Conservation (phyloP, 2,113 vertebrate genomes). For the Misgurnus anguillicaudatus region DNA sequence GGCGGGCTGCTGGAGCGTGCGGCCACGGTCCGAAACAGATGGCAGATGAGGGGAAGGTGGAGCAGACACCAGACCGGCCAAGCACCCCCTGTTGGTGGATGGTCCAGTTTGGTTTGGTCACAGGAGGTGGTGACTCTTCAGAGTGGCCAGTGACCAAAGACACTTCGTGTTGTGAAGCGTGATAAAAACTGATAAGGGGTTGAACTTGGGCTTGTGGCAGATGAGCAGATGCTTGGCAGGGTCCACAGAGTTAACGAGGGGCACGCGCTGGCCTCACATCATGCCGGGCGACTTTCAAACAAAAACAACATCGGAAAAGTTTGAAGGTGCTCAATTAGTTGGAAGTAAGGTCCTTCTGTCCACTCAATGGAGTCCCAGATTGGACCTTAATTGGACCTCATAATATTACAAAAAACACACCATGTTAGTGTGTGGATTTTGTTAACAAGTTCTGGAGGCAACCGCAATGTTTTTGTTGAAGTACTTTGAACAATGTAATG, state of each 20-base stretch:
- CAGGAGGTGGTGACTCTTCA: conserved; percentile 53
- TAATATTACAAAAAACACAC: conserved; percentile 2
- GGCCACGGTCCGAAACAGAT: conserved; percentile 70
- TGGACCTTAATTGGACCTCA: conserved; percentile 43
- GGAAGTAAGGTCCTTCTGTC: conserved; percentile 55
- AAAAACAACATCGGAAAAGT: conserved; percentile 50
- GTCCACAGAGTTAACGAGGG: conserved; percentile 53
- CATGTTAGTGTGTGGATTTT: conserved; percentile 1
- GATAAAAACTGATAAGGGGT: conserved; percentile 63
- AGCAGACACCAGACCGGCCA: conserved; percentile 54
- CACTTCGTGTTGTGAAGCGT: conserved; percentile 63
- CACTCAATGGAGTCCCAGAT: conserved; percentile 43
- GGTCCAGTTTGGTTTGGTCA: conserved; percentile 61
- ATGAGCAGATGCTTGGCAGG: conserved; percentile 54
- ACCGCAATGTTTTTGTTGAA: background rate
- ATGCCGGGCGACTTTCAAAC: conserved; percentile 50
- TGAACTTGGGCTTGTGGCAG: conserved; percentile 29
- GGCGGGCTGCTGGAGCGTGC: conserved; percentile 63
- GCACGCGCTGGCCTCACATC: conserved; percentile 54
- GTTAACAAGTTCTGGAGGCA: too few species aligned
- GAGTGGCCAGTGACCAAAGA: conserved; percentile 61
- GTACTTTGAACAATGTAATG: background rate
- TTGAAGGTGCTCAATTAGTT: conserved; percentile 58
- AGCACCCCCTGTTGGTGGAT: conserved; percentile 64
- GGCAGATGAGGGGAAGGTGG: conserved; percentile 62